Conservation (phyloP, 2,113 vertebrate species). For the Suncus etruscus region DNA sequence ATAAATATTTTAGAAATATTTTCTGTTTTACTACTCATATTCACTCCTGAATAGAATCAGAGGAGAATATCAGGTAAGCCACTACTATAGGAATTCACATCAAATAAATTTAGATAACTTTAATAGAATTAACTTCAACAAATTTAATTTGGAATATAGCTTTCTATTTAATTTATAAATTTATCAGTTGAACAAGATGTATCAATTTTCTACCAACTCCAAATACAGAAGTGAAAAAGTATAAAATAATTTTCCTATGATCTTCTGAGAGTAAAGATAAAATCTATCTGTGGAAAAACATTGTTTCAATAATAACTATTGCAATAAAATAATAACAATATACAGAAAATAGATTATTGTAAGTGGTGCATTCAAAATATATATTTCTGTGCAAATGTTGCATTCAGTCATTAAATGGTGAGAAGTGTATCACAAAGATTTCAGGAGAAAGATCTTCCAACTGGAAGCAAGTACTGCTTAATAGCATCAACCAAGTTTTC, state of each 20-base stretch:
- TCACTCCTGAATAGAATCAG: slow-evolving; percentile 1
- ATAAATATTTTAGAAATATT: background rate
- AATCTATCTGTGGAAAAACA: background rate
- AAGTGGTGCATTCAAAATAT: background rate
- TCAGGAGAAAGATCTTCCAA: background rate
- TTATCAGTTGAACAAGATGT: background rate
- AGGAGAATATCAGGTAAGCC: background rate
- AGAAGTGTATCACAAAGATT: background rate
- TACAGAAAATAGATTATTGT: background rate
- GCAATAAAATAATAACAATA: background rate
- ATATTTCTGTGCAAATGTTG: background rate
- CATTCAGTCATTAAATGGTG: background rate
- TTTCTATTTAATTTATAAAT: background rate
- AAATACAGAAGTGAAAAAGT: background rate
- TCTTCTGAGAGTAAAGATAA: background rate
- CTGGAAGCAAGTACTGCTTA: background rate
- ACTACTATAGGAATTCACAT: background rate
- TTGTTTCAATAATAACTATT: background rate
- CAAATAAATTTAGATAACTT: too few species aligned
- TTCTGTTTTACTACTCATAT: background rate
- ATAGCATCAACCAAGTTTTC: background rate
- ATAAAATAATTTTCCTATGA: background rate
- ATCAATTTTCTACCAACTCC: background rate
- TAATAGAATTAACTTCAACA: background rate
- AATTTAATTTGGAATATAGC: background rate